Percentiles rank a stretch among this genome's conserved stretches.
These are phyloP conservation scores for Odocoileus virginianus DNA, from an alignment of 2,113 vertebrate species.

Conservation along the genomic window DNA sequence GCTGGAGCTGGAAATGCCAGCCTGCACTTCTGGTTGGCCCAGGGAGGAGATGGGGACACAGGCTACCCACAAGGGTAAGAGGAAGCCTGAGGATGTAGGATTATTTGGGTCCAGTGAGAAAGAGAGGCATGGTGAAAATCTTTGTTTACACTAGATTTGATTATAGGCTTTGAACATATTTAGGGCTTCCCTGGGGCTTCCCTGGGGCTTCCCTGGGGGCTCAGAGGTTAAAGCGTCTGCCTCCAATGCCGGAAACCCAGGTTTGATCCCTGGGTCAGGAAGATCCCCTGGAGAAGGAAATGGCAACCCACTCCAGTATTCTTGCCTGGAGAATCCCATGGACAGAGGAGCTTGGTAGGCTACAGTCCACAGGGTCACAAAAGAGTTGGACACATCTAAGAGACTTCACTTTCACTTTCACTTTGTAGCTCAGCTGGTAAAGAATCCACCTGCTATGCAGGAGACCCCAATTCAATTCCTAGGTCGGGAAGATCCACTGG, in stretches of 20 bases:
- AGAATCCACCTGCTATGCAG: background rate
- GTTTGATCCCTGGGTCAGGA: too few relatives aligned
- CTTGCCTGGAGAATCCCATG: too few relatives aligned
- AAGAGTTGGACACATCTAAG: too few relatives aligned
- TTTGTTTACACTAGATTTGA: background rate
- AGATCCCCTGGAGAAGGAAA: too few relatives aligned
- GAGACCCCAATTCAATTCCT: background rate
- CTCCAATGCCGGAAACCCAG: too few relatives aligned
- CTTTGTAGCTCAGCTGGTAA: background rate
- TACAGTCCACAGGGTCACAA: too few relatives aligned
- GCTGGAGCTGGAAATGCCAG: fast-evolving
- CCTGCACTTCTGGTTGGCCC: background rate
- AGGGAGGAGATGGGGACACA: background rate
- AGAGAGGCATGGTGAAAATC: background rate
- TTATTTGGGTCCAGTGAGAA: background rate
- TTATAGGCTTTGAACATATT: background rate
- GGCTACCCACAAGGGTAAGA: background rate
- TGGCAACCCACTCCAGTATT: too few relatives aligned
- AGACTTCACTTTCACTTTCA: too few relatives aligned
- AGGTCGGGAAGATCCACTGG: background rate
- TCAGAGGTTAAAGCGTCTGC: too few relatives aligned
- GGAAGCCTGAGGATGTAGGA: background rate
- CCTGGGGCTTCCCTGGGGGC: too few relatives aligned
- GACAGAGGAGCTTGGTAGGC: too few relatives aligned
- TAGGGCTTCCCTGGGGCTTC: background rate